Base-by-base conservation (phyloP, 2,888 invertebrate species). In the Drosophila putrida region DNA sequence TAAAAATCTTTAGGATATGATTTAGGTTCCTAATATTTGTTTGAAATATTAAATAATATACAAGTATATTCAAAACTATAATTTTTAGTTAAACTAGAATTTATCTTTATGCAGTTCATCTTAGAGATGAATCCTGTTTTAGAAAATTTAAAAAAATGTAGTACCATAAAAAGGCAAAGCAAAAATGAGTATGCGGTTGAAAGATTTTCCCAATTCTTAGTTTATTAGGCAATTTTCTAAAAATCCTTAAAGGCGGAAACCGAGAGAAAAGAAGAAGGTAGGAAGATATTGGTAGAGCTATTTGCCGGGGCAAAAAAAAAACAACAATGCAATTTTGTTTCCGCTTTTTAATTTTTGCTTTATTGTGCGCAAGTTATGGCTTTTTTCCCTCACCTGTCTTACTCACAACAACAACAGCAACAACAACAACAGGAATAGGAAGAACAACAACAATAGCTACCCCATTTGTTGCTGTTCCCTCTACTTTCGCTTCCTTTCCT, bases 331-430 rank as follows among this genome's bases (percentile, higher is more conserved):
- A 80, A 84, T 87, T 76, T 75, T 78, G 66, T 78, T 88, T 78
- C 84, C 84, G 87, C 75, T 81, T 83, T 86, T 86, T 86, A 88
- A 88, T 88, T 88, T 86, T 88, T 88, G 85, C 80, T 88, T 86
- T 88, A 88, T 86, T 81, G 85, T 88, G 84, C 81, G 83, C 64
- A 82, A 86, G 81, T 75, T 86, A 81, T 86, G 62, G 55, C 9
- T 33, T 49, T 35, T 72, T 39, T 71, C 54, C 54, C 51, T 55
- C 39, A 69, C 62, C 61, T 63, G 54, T 49, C 15, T 28, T 10
- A 33, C 41, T 36, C 33, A 13, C 35, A 35, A 28, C 15, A 49
- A 15, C 15, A 36, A 27, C 44, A 58, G 25, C 4, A 44, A 38
- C 44, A 50, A 44, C 65, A 54, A 41, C 11, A 49, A 13, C 31